Conservation (phyloP, 2,797 vertebrate species). For the Ceyx erithaca region DNA sequence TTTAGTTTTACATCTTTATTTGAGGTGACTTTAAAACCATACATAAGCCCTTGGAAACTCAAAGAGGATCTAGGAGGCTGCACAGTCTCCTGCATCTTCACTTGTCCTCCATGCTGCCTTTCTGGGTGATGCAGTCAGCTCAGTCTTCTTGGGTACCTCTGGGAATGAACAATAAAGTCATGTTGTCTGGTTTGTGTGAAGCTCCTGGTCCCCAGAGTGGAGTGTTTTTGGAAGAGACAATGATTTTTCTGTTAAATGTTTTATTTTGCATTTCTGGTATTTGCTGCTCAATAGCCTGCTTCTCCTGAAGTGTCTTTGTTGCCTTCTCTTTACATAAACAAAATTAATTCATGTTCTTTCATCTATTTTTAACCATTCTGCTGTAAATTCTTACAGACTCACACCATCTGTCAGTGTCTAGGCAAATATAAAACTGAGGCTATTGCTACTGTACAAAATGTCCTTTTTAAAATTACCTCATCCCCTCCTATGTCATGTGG, state of each 20-base stretch:
- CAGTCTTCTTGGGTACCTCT: background rate
- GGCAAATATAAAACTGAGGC: conserved; percentile 20
- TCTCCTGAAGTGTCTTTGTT: conserved; percentile 13
- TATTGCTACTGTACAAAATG: conserved; percentile 23
- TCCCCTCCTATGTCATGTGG: background rate
- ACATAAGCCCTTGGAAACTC: background rate
- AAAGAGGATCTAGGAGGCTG: background rate
- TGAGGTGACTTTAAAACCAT: background rate
- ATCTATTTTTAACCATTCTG: conserved; percentile 48
- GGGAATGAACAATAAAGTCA: background rate
- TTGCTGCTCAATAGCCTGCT: background rate
- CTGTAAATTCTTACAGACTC: conserved; percentile 41
- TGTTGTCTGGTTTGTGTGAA: background rate
- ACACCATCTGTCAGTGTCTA: conserved; percentile 51
- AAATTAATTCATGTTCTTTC: conserved; percentile 17
- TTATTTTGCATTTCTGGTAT: background rate
- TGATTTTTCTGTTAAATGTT: background rate
- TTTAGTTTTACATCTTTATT: background rate
- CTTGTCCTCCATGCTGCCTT: background rate
- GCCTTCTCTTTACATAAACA: conserved; percentile 27
- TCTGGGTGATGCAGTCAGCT: background rate
- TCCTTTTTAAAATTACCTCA: conserved; percentile 19
- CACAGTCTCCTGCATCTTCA: background rate
- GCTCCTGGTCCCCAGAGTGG: background rate
- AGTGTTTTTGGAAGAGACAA: background rate